Percentiles rank a stretch among this genome's conserved stretches.
phyloP scores from a whole-genome alignment of 2,113 vertebrate species.

The Dromaius novaehollandiae region DNA sequence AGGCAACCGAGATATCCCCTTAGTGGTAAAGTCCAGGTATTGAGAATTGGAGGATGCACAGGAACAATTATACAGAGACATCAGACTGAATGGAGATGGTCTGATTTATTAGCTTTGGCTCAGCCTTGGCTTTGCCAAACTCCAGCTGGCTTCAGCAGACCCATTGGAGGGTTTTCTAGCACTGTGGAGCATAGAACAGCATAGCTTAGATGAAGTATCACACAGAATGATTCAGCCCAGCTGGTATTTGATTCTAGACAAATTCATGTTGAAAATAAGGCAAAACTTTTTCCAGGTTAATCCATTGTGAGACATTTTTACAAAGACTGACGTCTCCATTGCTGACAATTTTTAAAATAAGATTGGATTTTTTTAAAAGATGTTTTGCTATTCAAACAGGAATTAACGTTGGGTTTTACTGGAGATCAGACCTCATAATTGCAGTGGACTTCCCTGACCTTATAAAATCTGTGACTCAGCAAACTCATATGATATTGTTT shows the following conservation, averaged over 20 bases:
- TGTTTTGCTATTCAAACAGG: neutral
- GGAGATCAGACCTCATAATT: neutral
- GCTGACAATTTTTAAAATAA: neutral
- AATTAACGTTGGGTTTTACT: neutral
- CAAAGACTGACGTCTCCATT: neutral
- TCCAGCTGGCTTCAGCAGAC: neutral
- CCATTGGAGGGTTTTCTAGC: neutral
- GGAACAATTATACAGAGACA: neutral
- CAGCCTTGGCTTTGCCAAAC: neutral
- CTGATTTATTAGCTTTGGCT: neutral
- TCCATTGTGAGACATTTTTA: neutral
- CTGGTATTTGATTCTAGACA: neutral
- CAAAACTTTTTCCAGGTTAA: neutral
- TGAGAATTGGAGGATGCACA: neutral
- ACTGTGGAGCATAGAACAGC: neutral
- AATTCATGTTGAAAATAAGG: neutral
- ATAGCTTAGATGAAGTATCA: neutral
- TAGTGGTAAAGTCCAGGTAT: neutral
- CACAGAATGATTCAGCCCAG: neutral
- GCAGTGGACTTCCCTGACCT: neutral
- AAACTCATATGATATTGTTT: neutral
- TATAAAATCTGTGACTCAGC: neutral
- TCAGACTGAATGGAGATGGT: neutral
- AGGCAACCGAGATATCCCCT: too few relatives aligned
- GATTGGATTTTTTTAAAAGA: neutral